These are phyloP conservation scores for Drepana arcuata DNA, from an alignment of 1,140 invertebrate species.

Conservation along the genomic window DNA sequence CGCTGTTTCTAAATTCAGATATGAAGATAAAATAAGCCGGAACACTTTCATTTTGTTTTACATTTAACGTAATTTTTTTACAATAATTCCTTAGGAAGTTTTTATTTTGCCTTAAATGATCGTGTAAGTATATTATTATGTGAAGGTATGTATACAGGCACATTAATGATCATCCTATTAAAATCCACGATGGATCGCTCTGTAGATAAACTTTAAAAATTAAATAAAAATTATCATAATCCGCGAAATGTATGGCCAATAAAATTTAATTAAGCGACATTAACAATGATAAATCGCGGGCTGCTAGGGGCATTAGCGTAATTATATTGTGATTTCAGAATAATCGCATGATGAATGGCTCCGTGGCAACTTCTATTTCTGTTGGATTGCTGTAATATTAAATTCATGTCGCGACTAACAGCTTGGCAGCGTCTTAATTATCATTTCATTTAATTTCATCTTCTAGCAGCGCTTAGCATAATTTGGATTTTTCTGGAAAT, in stretches of 20 bases:
- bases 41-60: no score
- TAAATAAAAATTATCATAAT: no score
- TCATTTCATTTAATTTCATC: conserved; percentile 19
- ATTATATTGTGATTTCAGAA: conserved; percentile 53
- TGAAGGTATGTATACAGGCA: no score
- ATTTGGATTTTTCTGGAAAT: not conserved
- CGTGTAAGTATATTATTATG: no score
- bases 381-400: conserved; percentile 26
- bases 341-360: conserved; percentile 45
- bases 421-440: conserved; percentile 13
- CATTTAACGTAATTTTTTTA: no score
- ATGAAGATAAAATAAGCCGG: no score
- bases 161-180: no score
- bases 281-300: conserved; percentile 39
- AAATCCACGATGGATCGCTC: no score
- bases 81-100: no score
- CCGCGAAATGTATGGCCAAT: conserved; percentile 31
- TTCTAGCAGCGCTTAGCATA: conserved; percentile 10
- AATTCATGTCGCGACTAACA: conserved; percentile 16
- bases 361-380: conserved; percentile 25
- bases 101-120: no score
- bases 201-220: no score
- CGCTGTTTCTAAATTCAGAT: no score
- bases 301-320: conserved; percentile 34
- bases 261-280: conserved; percentile 54